phyloP scores from a whole-genome alignment of 1,140 invertebrate species.

The Luehdorfia chinensis region DNA sequence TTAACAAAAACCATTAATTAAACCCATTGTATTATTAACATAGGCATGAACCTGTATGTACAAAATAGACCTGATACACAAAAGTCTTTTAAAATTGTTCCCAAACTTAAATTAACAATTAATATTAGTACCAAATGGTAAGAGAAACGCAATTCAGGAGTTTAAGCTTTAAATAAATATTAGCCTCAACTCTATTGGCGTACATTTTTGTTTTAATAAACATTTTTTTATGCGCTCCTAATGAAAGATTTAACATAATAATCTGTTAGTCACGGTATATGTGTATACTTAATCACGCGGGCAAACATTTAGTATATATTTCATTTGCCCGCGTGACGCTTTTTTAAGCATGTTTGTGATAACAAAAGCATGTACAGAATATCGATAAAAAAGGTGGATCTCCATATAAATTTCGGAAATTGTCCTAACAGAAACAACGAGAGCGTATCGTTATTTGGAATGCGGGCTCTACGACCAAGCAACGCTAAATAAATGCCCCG shows the following conservation, averaged over 20 bases:
- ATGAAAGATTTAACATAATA: conserved; percentile 58
- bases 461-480: conserved; percentile 57
- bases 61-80: no score
- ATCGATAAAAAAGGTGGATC: conserved; percentile 16
- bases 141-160: no score
- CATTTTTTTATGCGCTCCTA: conserved; percentile 67
- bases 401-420: conserved; percentile 33
- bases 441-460: conserved; percentile 45
- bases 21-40: no score
- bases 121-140: no score
- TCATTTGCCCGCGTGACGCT: conserved; percentile 24
- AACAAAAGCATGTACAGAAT: conserved; percentile 34
- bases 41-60: no score
- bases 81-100: no score
- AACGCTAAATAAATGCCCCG: conserved; percentile 64
- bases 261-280: conserved; percentile 61
- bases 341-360: conserved; percentile 38
- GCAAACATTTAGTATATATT: conserved; percentile 47
- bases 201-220: conserved; percentile 46
- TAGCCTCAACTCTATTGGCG: background rate
- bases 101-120: no score
- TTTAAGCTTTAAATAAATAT: no score
- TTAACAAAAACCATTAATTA: no score
- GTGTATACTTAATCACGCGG: no score
- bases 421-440: conserved; percentile 35